A percentile compares a stretch with the other conserved stretches of the same genome.
phyloP scores from a whole-genome alignment of 2,888 invertebrate species.

The Lymantria monacha region DNA sequence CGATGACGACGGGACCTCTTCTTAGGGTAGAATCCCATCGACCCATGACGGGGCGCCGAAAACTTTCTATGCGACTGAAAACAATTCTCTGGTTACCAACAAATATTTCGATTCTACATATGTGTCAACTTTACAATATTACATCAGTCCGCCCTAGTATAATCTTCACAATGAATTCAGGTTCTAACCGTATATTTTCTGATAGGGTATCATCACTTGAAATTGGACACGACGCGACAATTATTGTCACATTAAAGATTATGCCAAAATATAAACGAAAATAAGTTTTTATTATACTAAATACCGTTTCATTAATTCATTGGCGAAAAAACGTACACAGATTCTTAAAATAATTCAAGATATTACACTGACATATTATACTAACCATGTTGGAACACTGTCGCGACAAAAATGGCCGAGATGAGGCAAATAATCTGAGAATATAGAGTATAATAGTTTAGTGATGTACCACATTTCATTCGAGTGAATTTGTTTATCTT shows the following conservation, averaged over 20 bases:
- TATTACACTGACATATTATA: conserved; percentile 11
- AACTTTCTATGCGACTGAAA: conserved; percentile 99
- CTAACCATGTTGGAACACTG: conserved; percentile 66
- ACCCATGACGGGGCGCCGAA: conserved; percentile 99
- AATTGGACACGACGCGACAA: conserved; percentile 13
- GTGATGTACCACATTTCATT: too few relatives aligned
- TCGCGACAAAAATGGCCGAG: conserved; percentile 76
- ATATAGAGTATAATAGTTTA: too few relatives aligned
- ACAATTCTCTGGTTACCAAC: neutral
- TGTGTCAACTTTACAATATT: neutral
- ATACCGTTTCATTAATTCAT: neutral
- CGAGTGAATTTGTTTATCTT: too few relatives aligned
- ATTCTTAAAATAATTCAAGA: conserved; percentile 11
- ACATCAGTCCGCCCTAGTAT: conserved; percentile 89
- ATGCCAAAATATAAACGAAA: neutral
- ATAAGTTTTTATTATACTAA: neutral
- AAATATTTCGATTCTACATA: too few relatives aligned
- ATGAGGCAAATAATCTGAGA: too few relatives aligned
- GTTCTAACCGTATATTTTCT: conserved; percentile 85
- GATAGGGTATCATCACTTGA: conserved; percentile 85
- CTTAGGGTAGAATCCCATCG: conserved; percentile 99
- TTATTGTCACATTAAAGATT: neutral
- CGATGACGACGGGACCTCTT: conserved; percentile 98
- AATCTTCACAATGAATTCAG: conserved; percentile 86
- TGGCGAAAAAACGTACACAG: neutral